phyloP scores from a whole-genome alignment of 2,888 invertebrate species.

The Hirudinaria manillensis region DNA sequence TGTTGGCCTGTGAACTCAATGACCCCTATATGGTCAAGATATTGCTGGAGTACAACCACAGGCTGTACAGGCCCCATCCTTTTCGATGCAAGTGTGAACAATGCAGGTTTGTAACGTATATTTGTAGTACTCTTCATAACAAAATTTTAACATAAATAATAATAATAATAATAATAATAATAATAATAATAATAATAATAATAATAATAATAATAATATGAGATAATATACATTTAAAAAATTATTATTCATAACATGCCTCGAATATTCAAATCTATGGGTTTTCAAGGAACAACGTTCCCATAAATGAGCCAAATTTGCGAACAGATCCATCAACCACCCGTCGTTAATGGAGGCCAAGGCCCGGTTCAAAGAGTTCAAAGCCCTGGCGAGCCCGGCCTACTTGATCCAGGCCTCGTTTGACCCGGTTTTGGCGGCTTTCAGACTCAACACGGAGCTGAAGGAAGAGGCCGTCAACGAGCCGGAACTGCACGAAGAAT shows the following conservation, averaged over 20 bases:
- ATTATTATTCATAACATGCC: too few species aligned
- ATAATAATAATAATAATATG: too few species aligned
- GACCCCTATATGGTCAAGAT: constrained; percentile 1
- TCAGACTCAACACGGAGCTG: constrained; percentile 1
- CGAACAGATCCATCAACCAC: neutral
- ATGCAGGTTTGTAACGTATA: constrained; percentile 7
- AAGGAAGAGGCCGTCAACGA: constrained; percentile 7
- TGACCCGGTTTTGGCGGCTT: neutral
- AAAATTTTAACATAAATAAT: neutral
- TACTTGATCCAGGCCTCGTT: neutral
- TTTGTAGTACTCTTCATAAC: too few species aligned
- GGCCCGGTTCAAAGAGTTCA: constrained; percentile 11
- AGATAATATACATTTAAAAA: too few species aligned
- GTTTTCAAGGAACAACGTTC: too few species aligned
- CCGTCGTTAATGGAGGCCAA: constrained; percentile 15
- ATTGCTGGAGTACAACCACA: neutral
- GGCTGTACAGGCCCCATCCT: neutral
- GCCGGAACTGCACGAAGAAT: constrained; percentile 17
- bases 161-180: neutral
- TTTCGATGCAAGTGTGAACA: neutral
- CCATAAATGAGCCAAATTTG: too few species aligned
- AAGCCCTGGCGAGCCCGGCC: neutral
- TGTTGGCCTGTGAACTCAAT: constrained; percentile 24
- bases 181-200: constrained; percentile 4
- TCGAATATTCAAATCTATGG: too few species aligned